Evolutionary conservation across 2,113 vertebrate genomes (phyloP), one percentile per base, ranked within the genome.

Genomic region (Neodontobutis hainanensis): DNA sequence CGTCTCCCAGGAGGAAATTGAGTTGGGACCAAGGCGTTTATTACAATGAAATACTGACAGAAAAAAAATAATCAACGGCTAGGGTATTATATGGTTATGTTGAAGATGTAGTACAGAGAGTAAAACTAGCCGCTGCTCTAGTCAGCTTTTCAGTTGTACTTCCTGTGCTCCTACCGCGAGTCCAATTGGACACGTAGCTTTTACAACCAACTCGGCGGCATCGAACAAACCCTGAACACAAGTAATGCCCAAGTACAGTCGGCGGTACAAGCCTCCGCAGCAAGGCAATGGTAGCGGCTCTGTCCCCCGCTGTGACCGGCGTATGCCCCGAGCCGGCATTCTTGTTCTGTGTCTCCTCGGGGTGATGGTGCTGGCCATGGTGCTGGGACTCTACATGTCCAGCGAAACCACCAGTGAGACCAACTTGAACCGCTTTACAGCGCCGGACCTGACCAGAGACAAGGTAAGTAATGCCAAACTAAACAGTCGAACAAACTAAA

Each of bases 381-480:
- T 90, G 10, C 71, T 94, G 50, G 88, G 89, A 0, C 32, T 91
- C 4, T 92, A 90, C 73, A 65, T 93, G 83, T 89, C 86, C 48
- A 86, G 74, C 44, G 84, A 91, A 47, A 47, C 84, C 11, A 52
- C 36, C 40, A n/a, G 45, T 9, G 27, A 11, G 11, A 53, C 68
- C 47, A 44, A 38, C 0, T 69, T 12, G 61, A 59, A 53, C 61
- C 82, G 52, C 6, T 8, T 69, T 16, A 83, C 78, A 10, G 19
- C 45, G 0, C 68, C 74, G 43, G 86, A 91, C n/a, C 69, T 90
- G 40, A 63, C 56, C 15, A 88, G 59, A 71, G 91, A 93, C 65
- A 78, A 87, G 89, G 93, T 93, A 78, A 62, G 14, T 3, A 2
- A 48, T 15, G 5, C 5, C 5, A 40, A 40, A 40, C 38, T 40